Evolutionary conservation across 2,888 invertebrate genomes (phyloP), one percentile per base, ranked within the genome.

Genomic region (Sesia apiformis): DNA sequence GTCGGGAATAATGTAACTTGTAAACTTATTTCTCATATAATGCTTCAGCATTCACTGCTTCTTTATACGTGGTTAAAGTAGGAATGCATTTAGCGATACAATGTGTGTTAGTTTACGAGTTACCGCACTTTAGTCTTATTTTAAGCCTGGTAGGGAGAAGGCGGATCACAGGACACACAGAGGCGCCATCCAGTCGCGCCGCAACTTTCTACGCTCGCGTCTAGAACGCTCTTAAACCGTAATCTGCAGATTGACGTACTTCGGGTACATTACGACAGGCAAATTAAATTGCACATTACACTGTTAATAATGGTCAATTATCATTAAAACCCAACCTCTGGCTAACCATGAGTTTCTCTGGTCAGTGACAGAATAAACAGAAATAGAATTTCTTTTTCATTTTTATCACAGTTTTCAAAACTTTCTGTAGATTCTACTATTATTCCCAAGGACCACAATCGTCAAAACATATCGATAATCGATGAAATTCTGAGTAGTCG

Each of bases 191-290:
- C 69, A 80, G 89, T 86, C 88, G 88, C 88, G 88, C 78, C 88
- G 70, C 87, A 85, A 88, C 89, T 89, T 89, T 89, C 89, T 89
- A 89, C 89, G 76, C 72, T 78, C 73, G 78, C 80, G 85, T 88
- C 86, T 88, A 88, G 83, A 89, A 75, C 84, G 76, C 76, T 84
- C 78, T 84, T 86, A 85, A 84, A 84, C 87, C 72, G 86, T 86
- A 88, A 88, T 88, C 87, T 79, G 78, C 76, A 76, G 86, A 85
- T 87, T 87, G 88, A 87, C 85, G 84, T 79, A 84, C 82, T 74
- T 72, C 66, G 70, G 74, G 80, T 84, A 81, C 76, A 74, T 86
- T 84, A 83, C 84, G 81, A 84, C 84, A 79, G 69, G 81, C 76
- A 76, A 84, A 86, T 87, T 83, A 83, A 80, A 81, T 76, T 80